Conservation (phyloP, 2,113 vertebrate genomes). For the Eonycteris spelaea region DNA sequence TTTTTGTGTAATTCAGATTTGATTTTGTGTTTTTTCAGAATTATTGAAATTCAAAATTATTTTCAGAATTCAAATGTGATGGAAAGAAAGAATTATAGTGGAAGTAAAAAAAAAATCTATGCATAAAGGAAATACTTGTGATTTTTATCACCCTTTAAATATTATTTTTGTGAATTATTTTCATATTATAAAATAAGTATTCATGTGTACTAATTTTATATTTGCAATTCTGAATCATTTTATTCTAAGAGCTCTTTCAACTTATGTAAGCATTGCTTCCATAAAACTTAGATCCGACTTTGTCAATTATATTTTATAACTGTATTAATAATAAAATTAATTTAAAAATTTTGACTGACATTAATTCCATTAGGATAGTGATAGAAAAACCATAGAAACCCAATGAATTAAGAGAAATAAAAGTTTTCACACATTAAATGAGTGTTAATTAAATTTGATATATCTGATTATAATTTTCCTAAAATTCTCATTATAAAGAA, state of each 20-base stretch:
- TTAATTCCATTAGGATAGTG: neutral
- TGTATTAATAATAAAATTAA: neutral
- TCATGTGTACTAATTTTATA: neutral
- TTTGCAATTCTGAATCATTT: neutral
- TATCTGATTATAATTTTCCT: neutral
- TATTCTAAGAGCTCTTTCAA: neutral
- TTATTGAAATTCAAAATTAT: neutral
- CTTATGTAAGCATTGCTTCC: neutral
- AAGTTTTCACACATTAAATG: neutral
- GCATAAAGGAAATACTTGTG: neutral
- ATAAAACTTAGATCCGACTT: neutral
- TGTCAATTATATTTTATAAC: neutral
- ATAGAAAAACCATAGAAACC: neutral
- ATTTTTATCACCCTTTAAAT: neutral
- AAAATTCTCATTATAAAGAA: neutral
- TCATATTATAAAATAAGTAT: neutral
- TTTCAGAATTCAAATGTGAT: neutral
- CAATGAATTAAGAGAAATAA: neutral
- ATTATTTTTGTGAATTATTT: neutral
- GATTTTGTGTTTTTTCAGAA: neutral
- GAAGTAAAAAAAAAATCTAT: neutral
- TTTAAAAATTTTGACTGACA: neutral
- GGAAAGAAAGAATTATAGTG: neutral
- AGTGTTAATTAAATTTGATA: neutral
- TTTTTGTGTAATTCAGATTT: neutral